Conservation (phyloP, 2,888 invertebrate species). For the Eristalis tenax region DNA sequence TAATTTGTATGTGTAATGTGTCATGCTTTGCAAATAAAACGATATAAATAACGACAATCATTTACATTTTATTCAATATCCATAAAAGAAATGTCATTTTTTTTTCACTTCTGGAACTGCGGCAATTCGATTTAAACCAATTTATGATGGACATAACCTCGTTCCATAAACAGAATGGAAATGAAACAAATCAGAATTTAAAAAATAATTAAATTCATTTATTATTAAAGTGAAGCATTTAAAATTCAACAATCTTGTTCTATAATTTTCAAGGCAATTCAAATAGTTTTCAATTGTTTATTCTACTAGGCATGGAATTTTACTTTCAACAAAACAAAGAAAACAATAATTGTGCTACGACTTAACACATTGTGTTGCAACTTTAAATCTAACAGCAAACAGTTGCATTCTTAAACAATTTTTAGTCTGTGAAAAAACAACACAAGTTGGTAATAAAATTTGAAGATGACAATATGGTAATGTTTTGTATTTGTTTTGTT, state of each 20-base stretch:
- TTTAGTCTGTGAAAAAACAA: slow-evolving; percentile 26
- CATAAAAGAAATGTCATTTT: no score
- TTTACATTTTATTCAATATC: not conserved
- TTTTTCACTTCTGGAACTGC: no score
- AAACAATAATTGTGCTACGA: slow-evolving; percentile 36
- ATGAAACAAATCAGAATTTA: slow-evolving; percentile 3
- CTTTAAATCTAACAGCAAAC: slow-evolving; percentile 27
- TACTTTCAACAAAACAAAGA: slow-evolving; percentile 1
- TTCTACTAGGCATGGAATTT: slow-evolving; percentile 53
- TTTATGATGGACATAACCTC: no score
- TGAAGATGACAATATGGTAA: slow-evolving; percentile 34
- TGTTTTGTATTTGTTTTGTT: slow-evolving; percentile 21
- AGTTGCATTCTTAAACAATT: slow-evolving; percentile 1
- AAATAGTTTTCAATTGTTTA: slow-evolving; percentile 48
- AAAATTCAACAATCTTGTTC: slow-evolving; percentile 51
- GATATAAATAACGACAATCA: slow-evolving; percentile 30
- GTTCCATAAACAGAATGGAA: not conserved
- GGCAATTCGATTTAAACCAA: no score
- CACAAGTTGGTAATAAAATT: slow-evolving; percentile 37
- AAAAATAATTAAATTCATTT: slow-evolving; percentile 37
- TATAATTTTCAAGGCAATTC: slow-evolving; percentile 60
- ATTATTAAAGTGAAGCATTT: slow-evolving; percentile 60
- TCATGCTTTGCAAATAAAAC: slow-evolving; percentile 71
- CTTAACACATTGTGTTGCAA: slow-evolving; percentile 12
- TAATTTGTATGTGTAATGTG: slow-evolving; percentile 67